A percentile compares a stretch with the other conserved stretches of the same genome.
Evolutionary conservation across 2,113 vertebrate genomes (phyloP).

Genomic region (Chloebia gouldiae): DNA sequence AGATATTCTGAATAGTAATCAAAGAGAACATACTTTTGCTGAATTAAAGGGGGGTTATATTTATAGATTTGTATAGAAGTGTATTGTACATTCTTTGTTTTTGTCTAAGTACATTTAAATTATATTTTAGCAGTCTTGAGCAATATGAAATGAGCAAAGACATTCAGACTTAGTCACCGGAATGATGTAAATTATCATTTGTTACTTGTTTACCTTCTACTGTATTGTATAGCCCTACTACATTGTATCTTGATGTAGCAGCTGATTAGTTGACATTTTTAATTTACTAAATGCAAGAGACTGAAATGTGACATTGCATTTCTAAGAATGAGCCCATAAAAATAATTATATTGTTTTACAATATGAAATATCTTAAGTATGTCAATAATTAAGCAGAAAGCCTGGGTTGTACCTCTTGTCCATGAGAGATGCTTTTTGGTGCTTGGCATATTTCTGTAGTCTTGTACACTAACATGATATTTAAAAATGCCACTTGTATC

Average conservation of each 20-base stretch:
- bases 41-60: neutral
- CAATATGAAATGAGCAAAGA: neutral
- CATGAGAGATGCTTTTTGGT: neutral
- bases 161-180: neutral
- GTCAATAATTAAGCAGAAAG: neutral
- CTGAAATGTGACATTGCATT: neutral
- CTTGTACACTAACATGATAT: neutral
- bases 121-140: neutral
- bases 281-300: neutral
- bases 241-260: neutral
- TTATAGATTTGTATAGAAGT: neutral
- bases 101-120: neutral
- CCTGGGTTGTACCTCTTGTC: neutral
- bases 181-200: neutral
- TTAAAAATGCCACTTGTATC: neutral
- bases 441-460: neutral
- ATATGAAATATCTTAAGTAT: neutral
- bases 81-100: neutral
- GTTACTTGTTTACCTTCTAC: neutral
- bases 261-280: neutral
- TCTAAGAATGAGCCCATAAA: neutral
- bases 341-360: neutral
- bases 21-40: neutral
- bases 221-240: neutral
- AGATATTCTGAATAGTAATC: neutral